Percentiles rank a stretch among this genome's conserved stretches.
phyloP scores from a whole-genome alignment of 2,888 invertebrate species.

The Agrochola lychnidis region DNA sequence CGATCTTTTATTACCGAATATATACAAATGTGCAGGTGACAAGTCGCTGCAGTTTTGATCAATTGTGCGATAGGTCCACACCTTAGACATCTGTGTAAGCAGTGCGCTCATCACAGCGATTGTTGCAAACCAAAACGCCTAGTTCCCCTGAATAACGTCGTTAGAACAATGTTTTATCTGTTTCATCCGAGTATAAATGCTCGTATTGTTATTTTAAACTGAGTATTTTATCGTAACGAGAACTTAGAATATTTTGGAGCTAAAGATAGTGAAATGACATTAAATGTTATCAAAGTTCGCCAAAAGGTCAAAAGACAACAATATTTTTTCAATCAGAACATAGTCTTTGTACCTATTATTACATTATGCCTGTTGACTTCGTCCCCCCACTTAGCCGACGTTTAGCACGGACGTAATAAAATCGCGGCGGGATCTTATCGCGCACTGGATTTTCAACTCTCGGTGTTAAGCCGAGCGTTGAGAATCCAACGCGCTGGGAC shows the following conservation, averaged over 20 bases:
- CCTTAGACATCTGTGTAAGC: constrained; percentile 5
- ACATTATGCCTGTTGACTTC: no score
- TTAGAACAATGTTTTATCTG: background rate
- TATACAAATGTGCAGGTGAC: background rate
- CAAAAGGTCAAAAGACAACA: background rate
- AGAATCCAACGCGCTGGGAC: no score
- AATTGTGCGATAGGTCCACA: no score
- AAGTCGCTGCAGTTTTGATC: background rate
- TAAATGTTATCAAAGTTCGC: constrained; percentile 25
- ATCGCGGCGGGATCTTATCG: no score
- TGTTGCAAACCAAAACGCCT: background rate
- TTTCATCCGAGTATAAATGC: background rate
- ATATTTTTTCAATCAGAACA: no score
- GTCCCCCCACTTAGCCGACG: no score
- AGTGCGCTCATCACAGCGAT: no score
- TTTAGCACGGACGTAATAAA: no score
- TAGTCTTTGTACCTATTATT: no score
- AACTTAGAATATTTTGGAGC: background rate
- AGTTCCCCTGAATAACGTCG: background rate
- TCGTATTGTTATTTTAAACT: background rate
- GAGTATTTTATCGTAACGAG: background rate
- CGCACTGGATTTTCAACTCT: no score
- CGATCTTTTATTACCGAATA: background rate
- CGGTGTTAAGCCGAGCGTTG: no score
- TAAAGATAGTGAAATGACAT: background rate